Evolutionary conservation across 1,140 invertebrate species (phyloP).

Genomic region (Sitobion miscanthi): DNA sequence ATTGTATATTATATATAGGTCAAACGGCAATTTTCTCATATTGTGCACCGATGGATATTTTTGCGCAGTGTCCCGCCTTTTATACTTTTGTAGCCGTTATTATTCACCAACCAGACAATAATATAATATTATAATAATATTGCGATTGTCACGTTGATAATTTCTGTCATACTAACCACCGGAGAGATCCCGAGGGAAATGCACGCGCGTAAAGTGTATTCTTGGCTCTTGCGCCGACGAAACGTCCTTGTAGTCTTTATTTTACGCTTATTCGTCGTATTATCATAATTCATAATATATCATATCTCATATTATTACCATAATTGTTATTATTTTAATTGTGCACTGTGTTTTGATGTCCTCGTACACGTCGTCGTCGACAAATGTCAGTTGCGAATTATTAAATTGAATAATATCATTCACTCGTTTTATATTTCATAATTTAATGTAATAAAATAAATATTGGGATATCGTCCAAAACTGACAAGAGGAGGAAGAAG

Average conservation of each 20-base stretch:
- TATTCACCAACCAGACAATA: not conserved
- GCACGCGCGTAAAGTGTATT: not conserved
- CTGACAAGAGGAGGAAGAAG: not conserved
- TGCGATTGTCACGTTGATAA: not conserved
- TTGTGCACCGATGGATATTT: not conserved
- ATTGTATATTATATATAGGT: not conserved
- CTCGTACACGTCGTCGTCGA: not conserved
- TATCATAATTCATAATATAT: not conserved
- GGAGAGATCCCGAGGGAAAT: not conserved
- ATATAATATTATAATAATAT: not conserved
- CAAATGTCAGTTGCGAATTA: not conserved
- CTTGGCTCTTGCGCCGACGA: not conserved
- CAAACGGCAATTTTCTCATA: not conserved
- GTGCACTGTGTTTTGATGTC: not conserved
- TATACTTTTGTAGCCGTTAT: not conserved
- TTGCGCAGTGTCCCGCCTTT: not conserved
- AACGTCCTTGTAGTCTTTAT: not conserved
- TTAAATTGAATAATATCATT: not conserved
- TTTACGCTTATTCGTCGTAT: not conserved
- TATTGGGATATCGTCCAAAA: not conserved
- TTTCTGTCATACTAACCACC: not conserved
- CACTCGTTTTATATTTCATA: not conserved
- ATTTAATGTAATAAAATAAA: constrained; percentile 7
- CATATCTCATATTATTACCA: not conserved
- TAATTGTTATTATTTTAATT: not conserved